Evolutionary conservation across 2,797 vertebrate genomes (phyloP).

Genomic region (Sebastes oblongus): DNA sequence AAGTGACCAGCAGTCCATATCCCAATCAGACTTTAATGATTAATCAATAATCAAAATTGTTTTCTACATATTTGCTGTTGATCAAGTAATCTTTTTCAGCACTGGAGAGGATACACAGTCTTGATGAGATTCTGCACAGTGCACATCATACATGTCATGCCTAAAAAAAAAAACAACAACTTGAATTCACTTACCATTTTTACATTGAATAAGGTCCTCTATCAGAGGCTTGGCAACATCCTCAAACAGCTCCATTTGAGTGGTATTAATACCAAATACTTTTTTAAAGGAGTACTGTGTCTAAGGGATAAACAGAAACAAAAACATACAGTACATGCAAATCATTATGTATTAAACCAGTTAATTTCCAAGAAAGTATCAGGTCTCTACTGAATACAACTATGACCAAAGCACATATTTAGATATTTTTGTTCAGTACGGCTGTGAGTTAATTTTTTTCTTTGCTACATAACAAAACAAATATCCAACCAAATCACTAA

Average conservation of each 20-base stretch:
- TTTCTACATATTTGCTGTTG: neutral
- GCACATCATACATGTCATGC: neutral
- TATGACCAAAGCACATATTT: neutral
- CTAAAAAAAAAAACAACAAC: neutral
- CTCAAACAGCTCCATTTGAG: slow-evolving; percentile 90
- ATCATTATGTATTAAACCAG: neutral
- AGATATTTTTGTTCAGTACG: neutral
- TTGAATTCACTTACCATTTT: slow-evolving; percentile 86
- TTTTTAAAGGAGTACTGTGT: slow-evolving; percentile 96
- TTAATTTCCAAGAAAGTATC: neutral
- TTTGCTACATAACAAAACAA: neutral
- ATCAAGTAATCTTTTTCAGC: neutral
- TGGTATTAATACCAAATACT: slow-evolving; percentile 90
- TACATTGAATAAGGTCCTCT: slow-evolving; percentile 92
- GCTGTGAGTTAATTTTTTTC: neutral
- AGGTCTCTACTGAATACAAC: neutral
- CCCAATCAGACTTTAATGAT: neutral
- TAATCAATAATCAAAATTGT: neutral
- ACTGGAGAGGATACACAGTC: neutral
- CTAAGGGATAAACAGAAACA: slow-evolving; percentile 67
- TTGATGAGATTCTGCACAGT: neutral
- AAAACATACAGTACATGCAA: neutral
- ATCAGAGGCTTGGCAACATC: slow-evolving; percentile 90
- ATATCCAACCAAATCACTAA: neutral
- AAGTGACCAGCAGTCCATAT: neutral